phyloP scores from a whole-genome alignment of 30 jellyfish, hydroid and myxozoan genomes.

The Cassiopea xamachana region DNA sequence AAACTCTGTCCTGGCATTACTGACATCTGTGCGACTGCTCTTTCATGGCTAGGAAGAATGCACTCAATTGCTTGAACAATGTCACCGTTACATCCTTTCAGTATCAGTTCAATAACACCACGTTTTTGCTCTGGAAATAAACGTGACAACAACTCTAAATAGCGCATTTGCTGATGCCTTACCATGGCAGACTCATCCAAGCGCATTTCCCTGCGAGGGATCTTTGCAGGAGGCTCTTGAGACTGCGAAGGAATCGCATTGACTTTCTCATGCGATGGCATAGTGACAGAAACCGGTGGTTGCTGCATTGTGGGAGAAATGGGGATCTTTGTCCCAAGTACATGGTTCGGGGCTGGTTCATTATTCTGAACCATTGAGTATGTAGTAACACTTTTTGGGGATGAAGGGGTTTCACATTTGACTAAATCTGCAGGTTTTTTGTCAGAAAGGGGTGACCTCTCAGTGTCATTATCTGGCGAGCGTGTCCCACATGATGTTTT shows the following conservation, averaged over 20 bases:
- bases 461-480: not conserved
- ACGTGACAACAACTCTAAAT: slow-evolving; percentile 82
- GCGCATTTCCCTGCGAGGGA: slow-evolving; percentile 86
- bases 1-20: slow-evolving; percentile 88
- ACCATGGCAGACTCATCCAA: slow-evolving; percentile 73
- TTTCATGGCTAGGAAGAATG: slow-evolving; percentile 96
- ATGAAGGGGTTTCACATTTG: slow-evolving; percentile 32
- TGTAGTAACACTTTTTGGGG: slow-evolving; percentile 43
- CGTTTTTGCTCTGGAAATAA: slow-evolving; percentile 98
- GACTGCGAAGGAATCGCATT: slow-evolving; percentile 47
- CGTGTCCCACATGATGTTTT: slow-evolving; percentile 6
- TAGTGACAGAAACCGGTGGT: slow-evolving; percentile 6
- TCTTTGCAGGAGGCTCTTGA: slow-evolving; percentile 86
- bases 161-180: slow-evolving; percentile 83
- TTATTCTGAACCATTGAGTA: slow-evolving; percentile 15
- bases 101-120: slow-evolving; percentile 89
- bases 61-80: slow-evolving; percentile 98
- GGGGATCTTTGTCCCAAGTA: not conserved
- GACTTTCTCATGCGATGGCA: slow-evolving; percentile 35
- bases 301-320: slow-evolving; percentile 41
- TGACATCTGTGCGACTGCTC: slow-evolving; percentile 96
- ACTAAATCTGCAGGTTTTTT: not conserved
- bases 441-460: slow-evolving; percentile 17
- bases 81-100: slow-evolving; percentile 97
- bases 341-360: not conserved